These are phyloP conservation scores for Fukomys damarensis DNA, from an alignment of 2,113 vertebrate genomes.

Conservation along the genomic window DNA sequence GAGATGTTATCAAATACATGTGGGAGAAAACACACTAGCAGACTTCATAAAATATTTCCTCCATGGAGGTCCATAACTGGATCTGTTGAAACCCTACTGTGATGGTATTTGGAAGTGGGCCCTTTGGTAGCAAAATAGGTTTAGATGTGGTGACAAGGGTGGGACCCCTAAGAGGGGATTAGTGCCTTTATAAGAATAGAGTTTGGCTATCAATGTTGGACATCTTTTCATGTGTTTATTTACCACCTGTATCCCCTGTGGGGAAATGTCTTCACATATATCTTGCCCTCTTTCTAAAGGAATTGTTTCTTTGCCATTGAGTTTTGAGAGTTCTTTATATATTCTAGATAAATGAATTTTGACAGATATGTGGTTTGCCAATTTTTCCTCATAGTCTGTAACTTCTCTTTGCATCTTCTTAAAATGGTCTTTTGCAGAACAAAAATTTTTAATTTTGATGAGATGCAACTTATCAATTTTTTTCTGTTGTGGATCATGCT, in stretches of 20 bases:
- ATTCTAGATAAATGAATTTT: not conserved
- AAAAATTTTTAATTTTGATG: constrained; percentile 11
- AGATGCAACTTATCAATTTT: not conserved
- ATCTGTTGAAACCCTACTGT: not conserved
- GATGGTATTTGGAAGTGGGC: not conserved
- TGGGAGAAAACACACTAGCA: not conserved
- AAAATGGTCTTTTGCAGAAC: not conserved
- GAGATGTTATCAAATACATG: not conserved
- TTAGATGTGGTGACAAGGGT: not conserved
- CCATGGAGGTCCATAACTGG: not conserved
- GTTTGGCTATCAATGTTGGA: no score
- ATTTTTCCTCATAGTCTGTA: not conserved
- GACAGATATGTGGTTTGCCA: not conserved
- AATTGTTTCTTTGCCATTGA: not conserved
- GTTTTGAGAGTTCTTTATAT: not conserved
- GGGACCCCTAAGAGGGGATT: not conserved
- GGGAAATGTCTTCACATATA: not conserved
- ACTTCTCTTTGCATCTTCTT: not conserved
- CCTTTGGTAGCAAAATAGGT: not conserved
- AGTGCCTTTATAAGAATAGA: not conserved
- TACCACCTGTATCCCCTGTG: not conserved
- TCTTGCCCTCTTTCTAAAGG: not conserved
- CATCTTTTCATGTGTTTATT: not conserved
- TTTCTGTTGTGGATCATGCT: not conserved
- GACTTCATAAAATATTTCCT: not conserved